Evolutionary conservation across 2,113 vertebrate genomes (phyloP).

Genomic region (Ammodytes marinus): DNA sequence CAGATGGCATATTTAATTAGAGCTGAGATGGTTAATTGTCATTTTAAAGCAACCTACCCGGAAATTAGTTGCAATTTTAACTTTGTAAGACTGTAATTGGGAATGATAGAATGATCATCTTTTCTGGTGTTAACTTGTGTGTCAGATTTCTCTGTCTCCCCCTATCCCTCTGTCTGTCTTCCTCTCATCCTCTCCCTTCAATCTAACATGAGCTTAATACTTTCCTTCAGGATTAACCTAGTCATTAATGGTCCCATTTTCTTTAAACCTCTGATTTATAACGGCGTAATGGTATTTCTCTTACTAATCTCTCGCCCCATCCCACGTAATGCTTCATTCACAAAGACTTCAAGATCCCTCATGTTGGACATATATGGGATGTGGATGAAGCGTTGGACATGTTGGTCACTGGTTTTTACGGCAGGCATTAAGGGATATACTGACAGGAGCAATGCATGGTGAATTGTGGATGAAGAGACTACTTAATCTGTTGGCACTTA

Average conservation of each 20-base stretch:
- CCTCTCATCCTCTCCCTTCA: slow-evolving; percentile 24
- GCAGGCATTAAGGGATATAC: slow-evolving; percentile 60
- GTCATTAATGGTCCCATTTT: slow-evolving; percentile 76
- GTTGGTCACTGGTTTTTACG: slow-evolving; percentile 44
- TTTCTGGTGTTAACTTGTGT: slow-evolving; percentile 39
- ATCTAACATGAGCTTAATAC: slow-evolving; percentile 71
- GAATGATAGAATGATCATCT: slow-evolving; percentile 46
- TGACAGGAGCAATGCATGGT: slow-evolving; percentile 25
- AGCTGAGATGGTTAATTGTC: slow-evolving; percentile 33
- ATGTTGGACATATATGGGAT: slow-evolving; percentile 30
- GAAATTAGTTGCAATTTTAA: slow-evolving; percentile 30
- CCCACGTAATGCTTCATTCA: slow-evolving; percentile 64
- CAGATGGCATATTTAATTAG: slow-evolving; percentile 46
- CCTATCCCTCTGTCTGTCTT: not conserved
- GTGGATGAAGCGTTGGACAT: slow-evolving; percentile 26
- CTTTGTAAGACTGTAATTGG: slow-evolving; percentile 43
- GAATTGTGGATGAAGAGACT: slow-evolving; percentile 45
- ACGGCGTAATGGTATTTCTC: slow-evolving; percentile 75
- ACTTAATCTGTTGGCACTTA: slow-evolving; percentile 53
- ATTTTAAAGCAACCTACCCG: slow-evolving; percentile 13
- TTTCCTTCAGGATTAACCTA: slow-evolving; percentile 76
- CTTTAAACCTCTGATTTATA: slow-evolving; percentile 76
- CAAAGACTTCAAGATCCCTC: slow-evolving; percentile 59
- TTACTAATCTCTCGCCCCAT: slow-evolving; percentile 67
- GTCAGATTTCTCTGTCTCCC: slow-evolving; percentile 50